Evolutionary conservation across 2,797 vertebrate genomes (phyloP), one percentile per base, ranked within the genome.

Genomic region (Pachyuromys duprasi): DNA sequence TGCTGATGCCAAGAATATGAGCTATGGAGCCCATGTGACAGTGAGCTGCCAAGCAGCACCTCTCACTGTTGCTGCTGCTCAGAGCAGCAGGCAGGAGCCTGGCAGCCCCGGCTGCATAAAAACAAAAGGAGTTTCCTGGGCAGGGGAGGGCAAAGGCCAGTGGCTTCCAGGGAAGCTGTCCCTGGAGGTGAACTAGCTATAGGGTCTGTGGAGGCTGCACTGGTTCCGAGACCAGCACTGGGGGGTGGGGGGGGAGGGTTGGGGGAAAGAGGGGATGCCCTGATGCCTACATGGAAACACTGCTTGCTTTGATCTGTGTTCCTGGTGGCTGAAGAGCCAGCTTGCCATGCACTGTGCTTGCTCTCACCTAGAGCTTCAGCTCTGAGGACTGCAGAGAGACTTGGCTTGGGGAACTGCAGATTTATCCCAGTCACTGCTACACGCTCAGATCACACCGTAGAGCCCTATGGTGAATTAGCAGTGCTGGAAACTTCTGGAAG

Each of bases 171-270:
- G 69, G 55, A 14, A 0, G 63, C 89, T 0, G 62, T 33, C 18
- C 0, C 0, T 0, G 0, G 72, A 17, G 11, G 0, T 2, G 2
- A 0, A n/a, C 55, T 57, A n/a, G 84, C 67, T 13, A 36, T 33
- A 1, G 24, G 4, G 17, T 45, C 83, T 42, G 57, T 39, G 86
- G 81, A 86, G 36, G 79, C 60, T 18, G 65, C 28, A 42, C 33
- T 0, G 18, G 89, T 1, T 9, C 8, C 0, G 1, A 8, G 92
- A 39, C 0, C 8, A 31, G 33, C 0, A 74, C 69, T 2, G 0
- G 45, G 15, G 69, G n/a, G 4, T 18, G 74, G 31, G 45, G 45
- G 8, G 45, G 49, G 8, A 9, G 49, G 49, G 4, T 8, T 49
- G 45, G 49, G 49, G 11, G 49, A 2, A 49, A 49, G 49, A 49